A percentile compares a stretch with the other conserved stretches of the same genome.
Conservation (phyloP, 2,797 vertebrate species). For the Propithecus perrieri region DNA sequence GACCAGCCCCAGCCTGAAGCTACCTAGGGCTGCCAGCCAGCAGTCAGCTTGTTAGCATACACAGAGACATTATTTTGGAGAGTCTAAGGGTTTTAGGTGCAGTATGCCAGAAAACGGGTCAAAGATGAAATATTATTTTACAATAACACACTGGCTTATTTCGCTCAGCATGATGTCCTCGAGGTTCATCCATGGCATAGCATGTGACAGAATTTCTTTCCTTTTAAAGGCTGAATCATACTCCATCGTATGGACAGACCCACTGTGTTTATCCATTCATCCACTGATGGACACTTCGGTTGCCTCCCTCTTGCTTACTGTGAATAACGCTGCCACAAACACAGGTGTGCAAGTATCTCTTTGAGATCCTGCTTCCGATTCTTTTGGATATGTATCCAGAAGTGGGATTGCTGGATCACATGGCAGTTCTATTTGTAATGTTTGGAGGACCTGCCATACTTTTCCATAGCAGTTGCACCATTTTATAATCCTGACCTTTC, state of each 20-base stretch:
- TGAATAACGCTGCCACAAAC: neutral
- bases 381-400: neutral
- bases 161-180: neutral
- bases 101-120: neutral
- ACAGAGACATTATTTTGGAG: neutral
- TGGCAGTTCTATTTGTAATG: neutral
- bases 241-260: neutral
- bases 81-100: neutral
- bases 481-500: neutral
- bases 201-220: neutral
- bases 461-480: neutral
- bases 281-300: neutral
- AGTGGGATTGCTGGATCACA: neutral
- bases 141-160: neutral
- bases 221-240: neutral
- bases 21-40: neutral
- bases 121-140: neutral
- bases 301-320: neutral
- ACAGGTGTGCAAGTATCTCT: neutral
- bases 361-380: neutral
- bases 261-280: neutral
- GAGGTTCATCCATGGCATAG: neutral
- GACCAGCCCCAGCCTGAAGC: neutral
- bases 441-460: neutral
- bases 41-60: neutral